phyloP scores from a whole-genome alignment of 2,888 invertebrate species.

The Antheraea yamamai region DNA sequence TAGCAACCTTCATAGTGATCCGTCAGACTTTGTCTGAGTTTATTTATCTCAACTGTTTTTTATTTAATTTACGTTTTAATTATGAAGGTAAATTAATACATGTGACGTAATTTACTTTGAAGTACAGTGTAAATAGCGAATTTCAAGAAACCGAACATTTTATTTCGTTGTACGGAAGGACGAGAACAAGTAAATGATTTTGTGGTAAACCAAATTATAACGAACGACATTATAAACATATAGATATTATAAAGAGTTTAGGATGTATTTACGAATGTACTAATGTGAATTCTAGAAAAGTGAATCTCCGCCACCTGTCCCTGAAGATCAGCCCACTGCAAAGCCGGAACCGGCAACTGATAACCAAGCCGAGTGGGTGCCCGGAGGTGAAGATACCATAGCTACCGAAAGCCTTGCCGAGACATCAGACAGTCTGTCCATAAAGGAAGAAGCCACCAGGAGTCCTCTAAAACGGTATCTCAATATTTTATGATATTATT shows the following conservation, averaged over 20 bases:
- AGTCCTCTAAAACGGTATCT: slow-evolving; percentile 71
- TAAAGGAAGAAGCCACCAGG: slow-evolving; percentile 60
- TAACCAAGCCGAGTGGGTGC: slow-evolving; percentile 63
- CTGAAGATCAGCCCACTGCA: slow-evolving; percentile 43
- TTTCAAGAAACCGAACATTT: too few relatives aligned
- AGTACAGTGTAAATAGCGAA: background rate
- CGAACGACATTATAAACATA: too few relatives aligned
- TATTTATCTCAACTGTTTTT: too few relatives aligned
- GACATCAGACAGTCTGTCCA: slow-evolving; percentile 36
- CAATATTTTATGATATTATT: background rate
- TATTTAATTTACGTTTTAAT: background rate
- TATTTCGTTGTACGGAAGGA: too few relatives aligned
- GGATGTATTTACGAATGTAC: background rate
- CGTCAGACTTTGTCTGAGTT: too few relatives aligned
- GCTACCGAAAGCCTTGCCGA: slow-evolving; percentile 59
- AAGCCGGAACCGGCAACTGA: slow-evolving; percentile 48
- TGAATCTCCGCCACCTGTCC: slow-evolving; percentile 63
- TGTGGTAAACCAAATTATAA: too few relatives aligned
- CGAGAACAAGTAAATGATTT: too few relatives aligned
- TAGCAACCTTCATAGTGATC: too few relatives aligned
- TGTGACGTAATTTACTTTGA: background rate
- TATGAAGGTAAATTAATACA: too few relatives aligned
- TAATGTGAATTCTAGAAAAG: slow-evolving; percentile 51
- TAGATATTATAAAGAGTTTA: too few relatives aligned
- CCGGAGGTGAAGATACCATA: slow-evolving; percentile 66